Conservation (phyloP, 2,113 vertebrate genomes). For the Dendropsophus ebraccatus region DNA sequence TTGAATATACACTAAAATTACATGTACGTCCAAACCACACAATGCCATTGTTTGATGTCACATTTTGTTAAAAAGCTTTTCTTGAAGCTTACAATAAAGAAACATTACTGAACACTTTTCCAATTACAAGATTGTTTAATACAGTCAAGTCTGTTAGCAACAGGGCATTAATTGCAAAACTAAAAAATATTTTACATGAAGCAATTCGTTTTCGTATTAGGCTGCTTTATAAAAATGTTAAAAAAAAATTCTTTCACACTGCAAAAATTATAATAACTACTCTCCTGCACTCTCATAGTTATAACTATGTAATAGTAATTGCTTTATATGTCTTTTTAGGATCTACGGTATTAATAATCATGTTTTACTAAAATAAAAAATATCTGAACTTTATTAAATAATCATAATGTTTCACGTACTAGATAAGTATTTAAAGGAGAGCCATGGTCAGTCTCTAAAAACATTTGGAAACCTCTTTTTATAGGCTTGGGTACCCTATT, state of each 20-base stretch:
- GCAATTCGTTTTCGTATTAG: background rate
- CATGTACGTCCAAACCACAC: conserved; percentile 10
- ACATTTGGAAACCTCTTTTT: too few species aligned
- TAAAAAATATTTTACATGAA: background rate
- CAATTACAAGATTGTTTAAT: background rate
- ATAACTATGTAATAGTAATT: background rate
- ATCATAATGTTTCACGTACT: background rate
- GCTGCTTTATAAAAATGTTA: background rate
- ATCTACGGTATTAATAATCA: background rate
- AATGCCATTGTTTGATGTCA: conserved; percentile 32
- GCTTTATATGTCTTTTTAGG: background rate
- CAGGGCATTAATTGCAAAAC: background rate
- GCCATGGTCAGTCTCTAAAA: too few species aligned
- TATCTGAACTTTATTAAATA: background rate
- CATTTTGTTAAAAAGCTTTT: conserved; percentile 20
- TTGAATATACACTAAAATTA: conserved; percentile 45
- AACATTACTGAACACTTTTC: conserved; percentile 7
- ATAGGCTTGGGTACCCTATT: too few species aligned
- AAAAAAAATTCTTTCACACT: background rate
- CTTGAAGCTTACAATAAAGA: background rate
- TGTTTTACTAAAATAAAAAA: too few species aligned
- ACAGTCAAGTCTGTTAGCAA: background rate
- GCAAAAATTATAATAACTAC: background rate
- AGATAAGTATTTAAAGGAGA: background rate
- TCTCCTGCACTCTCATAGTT: background rate